These are phyloP conservation scores for Orthosia gracilis DNA, from an alignment of 2,888 invertebrate species.

Conservation along the genomic window DNA sequence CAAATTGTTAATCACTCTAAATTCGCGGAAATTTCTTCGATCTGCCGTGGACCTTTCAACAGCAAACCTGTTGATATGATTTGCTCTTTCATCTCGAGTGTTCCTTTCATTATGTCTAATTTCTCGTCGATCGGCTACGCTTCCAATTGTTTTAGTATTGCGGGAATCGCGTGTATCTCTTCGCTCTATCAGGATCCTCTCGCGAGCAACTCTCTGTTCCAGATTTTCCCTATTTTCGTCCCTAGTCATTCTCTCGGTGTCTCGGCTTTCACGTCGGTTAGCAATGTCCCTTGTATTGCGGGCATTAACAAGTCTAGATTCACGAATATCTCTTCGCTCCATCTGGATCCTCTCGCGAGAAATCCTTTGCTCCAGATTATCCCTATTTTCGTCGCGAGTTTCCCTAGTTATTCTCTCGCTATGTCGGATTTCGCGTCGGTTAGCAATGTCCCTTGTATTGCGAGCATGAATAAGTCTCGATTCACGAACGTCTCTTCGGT, in stretches of 20 bases:
- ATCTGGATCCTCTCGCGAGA: conserved; percentile 20
- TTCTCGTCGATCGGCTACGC: conserved; percentile 1
- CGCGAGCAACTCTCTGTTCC: conserved; percentile 15
- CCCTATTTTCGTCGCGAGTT: conserved; percentile 6
- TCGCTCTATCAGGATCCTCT: conserved; percentile 24
- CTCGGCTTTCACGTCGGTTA: background rate
- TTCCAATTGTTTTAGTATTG: background rate
- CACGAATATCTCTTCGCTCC: conserved; percentile 36
- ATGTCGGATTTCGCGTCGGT: conserved; percentile 1
- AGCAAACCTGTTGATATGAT: conserved; percentile 8
- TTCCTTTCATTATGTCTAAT: conserved; percentile 3
- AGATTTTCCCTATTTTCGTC: conserved; percentile 21
- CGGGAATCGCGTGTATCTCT: conserved; percentile 34
- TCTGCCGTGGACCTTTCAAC: background rate
- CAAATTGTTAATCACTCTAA: conserved; percentile 19
- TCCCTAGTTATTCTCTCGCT: conserved; percentile 10
- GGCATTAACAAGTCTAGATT: conserved; percentile 10
- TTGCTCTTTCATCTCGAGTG: conserved; percentile 25
- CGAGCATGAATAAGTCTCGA: conserved; percentile 6
- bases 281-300: background rate
- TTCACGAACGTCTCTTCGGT: conserved; percentile 34
- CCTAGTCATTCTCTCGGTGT: conserved; percentile 15
- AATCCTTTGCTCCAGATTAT: conserved; percentile 21
- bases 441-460: conserved; percentile 1
- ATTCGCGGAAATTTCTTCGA: conserved; percentile 11